A percentile compares a stretch with the other conserved stretches of the same genome.
These are phyloP conservation scores for Andrena bucephala DNA, from an alignment of 2,888 invertebrate species.

Conservation along the genomic window DNA sequence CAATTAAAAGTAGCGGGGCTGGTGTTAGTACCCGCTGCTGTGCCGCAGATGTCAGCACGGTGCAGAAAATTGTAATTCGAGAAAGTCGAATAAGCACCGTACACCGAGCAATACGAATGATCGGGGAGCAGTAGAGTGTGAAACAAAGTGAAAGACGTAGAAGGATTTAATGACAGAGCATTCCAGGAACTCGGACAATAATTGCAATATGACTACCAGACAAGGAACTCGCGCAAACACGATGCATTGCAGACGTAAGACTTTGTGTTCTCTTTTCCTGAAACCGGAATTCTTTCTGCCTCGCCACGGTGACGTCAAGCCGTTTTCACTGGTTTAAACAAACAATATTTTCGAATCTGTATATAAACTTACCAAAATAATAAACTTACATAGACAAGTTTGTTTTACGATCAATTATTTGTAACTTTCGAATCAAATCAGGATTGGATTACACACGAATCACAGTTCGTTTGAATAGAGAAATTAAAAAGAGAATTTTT, in stretches of 20 bases:
- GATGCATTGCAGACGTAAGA: conserved; percentile 5
- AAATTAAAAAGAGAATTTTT: neutral
- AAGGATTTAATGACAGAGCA: conserved; percentile 24
- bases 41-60: conserved; percentile 35
- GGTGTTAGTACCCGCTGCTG: neutral
- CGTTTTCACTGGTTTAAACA: neutral
- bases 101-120: conserved; percentile 49
- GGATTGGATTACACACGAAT: neutral
- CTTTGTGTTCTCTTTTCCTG: neutral
- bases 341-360: neutral
- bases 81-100: conserved; percentile 65
- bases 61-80: conserved; percentile 37
- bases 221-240: neutral
- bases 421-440: neutral
- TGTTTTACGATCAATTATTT: too few species aligned
- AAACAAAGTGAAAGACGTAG: conserved; percentile 36
- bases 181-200: conserved; percentile 34
- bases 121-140: conserved; percentile 28
- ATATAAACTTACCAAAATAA: neutral
- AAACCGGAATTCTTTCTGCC: neutral
- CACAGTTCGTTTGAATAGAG: neutral
- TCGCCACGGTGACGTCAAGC: neutral
- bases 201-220: neutral
- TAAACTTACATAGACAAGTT: too few species aligned
- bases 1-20: conserved; percentile 21